Base-by-base conservation (phyloP, 2,888 invertebrate genomes). In the Lithosia quadra region DNA sequence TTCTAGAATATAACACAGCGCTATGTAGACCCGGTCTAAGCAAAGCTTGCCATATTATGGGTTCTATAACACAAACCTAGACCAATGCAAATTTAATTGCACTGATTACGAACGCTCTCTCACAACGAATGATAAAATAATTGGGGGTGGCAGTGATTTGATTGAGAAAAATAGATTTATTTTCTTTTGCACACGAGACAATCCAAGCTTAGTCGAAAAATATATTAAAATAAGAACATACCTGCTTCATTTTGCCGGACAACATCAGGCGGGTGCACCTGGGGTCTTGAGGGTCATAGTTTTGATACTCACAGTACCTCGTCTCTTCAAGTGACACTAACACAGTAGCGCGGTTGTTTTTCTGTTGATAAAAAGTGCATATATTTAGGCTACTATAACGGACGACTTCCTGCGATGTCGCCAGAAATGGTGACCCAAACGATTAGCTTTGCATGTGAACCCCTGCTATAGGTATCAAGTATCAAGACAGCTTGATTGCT, bases 231-330 rank as follows among this genome's bases (percentile, higher is more conserved):
- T 65, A n/a, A 13, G 43, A 65, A 62, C 87, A 78, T 86, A 97
- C 97, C 94, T 95, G 95, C 81, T 95, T 92, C 85, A 97, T 95
- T 84, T 93, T 95, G 61, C 97, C 97, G 21, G 96, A 95, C 1
- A 98, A 91, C 83, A 97, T 96, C 5, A 97, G 95, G 79, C 97
- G 95, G 4, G 97, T 97, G 92, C 97, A 98, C 57, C 97, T 93
- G 0, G 97, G 97, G 88, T 97, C 97, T 91, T 97, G 97, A 0
- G 97, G 96, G 86, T 98, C 97, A 80, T 94, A 96, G 62, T 95
- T 86, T 75, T 96, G 91, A 10, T 86, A 84, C 70, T 94, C 93
- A 80, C 97, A 97, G 86, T 96, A 97, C 68, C 93, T 90, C 3
- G 96, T 96, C 91, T 97, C 96, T 63, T 97, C 97, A 53, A 97